Percentiles rank a stretch among this genome's conserved stretches.
Evolutionary conservation across 2,113 vertebrate genomes (phyloP).

Genomic region (Desmodus rotundus): DNA sequence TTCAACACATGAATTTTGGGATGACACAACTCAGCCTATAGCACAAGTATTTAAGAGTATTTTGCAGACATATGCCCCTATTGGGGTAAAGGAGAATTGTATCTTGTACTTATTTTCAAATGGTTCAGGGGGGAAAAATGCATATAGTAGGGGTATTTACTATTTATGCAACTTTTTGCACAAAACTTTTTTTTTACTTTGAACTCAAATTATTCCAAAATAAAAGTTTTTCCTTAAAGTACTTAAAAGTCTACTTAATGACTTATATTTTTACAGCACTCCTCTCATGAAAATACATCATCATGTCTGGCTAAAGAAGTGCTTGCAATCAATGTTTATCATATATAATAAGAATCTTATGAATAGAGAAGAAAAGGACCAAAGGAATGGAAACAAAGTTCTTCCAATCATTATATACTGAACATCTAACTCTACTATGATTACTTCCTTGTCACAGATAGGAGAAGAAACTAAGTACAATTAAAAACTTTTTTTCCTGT

Average conservation of each 20-base stretch:
- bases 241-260: slow-evolving; percentile 10
- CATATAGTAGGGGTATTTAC: not conserved
- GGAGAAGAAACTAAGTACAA: not conserved
- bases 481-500: not conserved
- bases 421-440: not conserved
- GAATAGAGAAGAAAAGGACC: not conserved
- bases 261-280: not conserved
- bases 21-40: not conserved
- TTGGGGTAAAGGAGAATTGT: not conserved
- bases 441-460: not conserved
- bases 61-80: not conserved
- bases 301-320: not conserved
- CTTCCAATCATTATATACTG: not conserved
- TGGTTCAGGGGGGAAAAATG: not conserved
- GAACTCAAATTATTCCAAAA: slow-evolving; percentile 25
- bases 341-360: not conserved
- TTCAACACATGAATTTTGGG: not conserved
- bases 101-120: slow-evolving; percentile 23
- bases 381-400: not conserved
- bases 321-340: not conserved
- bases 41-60: not conserved
- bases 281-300: not conserved
- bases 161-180: slow-evolving; percentile 3
- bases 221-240: not conserved
- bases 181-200: not conserved